These are phyloP conservation scores for Wasmannia auropunctata DNA, from an alignment of 1,140 invertebrate genomes.

Conservation along the genomic window DNA sequence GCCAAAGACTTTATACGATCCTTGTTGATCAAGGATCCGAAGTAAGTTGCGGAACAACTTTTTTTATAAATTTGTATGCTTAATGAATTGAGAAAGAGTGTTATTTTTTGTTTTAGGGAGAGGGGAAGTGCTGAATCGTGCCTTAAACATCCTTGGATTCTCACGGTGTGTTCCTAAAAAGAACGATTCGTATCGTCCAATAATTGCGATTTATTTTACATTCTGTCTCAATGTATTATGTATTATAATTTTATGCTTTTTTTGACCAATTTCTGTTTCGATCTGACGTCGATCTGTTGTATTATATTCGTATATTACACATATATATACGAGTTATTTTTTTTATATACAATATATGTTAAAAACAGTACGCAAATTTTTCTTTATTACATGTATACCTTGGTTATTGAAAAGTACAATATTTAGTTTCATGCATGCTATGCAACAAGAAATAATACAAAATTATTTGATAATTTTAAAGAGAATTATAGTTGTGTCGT, in stretches of 20 bases:
- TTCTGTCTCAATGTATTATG: constrained; percentile 60
- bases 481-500: neutral
- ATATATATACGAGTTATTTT: constrained; percentile 65
- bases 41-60: constrained; percentile 81
- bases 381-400: constrained; percentile 55
- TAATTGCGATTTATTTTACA: constrained; percentile 47
- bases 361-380: constrained; percentile 55
- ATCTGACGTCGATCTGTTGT: constrained; percentile 59
- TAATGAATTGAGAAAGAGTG: neutral
- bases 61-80: neutral
- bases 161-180: constrained; percentile 84
- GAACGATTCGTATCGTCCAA: constrained; percentile 58
- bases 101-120: constrained; percentile 82
- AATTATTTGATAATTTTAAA: neutral
- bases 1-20: constrained; percentile 88
- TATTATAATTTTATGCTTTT: constrained; percentile 68
- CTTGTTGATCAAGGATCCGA: constrained; percentile 87
- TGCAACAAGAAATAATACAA: neutral
- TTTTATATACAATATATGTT: constrained; percentile 71
- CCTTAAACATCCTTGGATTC: constrained; percentile 89
- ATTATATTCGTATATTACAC: constrained; percentile 68
- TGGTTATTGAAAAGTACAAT: constrained; percentile 40
- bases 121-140: constrained; percentile 87
- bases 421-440: constrained; percentile 1
- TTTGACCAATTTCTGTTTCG: constrained; percentile 52